These are phyloP conservation scores for Allolobophora icterica DNA, from an alignment of 2,888 invertebrate species.

Conservation along the genomic window DNA sequence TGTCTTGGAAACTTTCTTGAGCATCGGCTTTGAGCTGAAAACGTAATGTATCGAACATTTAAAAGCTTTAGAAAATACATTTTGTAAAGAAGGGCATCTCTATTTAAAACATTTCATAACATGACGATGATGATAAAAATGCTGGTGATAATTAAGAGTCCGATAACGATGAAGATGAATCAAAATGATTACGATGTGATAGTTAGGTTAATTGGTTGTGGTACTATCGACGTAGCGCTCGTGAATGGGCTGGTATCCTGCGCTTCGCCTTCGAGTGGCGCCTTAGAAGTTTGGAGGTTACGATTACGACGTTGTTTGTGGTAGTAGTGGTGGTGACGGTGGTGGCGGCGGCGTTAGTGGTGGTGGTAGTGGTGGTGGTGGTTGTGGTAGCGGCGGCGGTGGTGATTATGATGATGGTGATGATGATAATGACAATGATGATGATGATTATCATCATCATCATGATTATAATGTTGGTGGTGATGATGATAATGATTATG, in stretches of 20 bases:
- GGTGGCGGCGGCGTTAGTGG: not conserved
- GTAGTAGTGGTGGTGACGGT: not conserved
- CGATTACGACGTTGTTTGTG: not conserved
- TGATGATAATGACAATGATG: not conserved
- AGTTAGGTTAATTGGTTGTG: not conserved
- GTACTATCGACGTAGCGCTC: no score
- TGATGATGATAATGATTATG: constrained; percentile 21
- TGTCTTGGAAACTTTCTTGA: constrained; percentile 37
- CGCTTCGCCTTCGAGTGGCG: no score
- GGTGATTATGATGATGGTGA: not conserved
- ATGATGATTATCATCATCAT: constrained; percentile 26
- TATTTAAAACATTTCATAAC: no score
- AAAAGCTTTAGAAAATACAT: not conserved
- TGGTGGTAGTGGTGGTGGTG: not conserved
- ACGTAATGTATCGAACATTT: not conserved
- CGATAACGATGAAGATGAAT: no score
- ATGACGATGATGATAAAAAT: no score
- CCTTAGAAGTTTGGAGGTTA: no score
- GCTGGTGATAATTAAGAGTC: no score
- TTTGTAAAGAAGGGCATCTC: not conserved
- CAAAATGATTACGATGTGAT: no score
- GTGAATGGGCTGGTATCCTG: no score
- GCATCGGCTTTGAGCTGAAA: constrained; percentile 37
- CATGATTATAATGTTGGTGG: constrained; percentile 31
- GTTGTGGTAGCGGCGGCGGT: not conserved